These are phyloP conservation scores for Chymomyza amoena DNA, from an alignment of 2,888 invertebrate species.

Conservation along the genomic window DNA sequence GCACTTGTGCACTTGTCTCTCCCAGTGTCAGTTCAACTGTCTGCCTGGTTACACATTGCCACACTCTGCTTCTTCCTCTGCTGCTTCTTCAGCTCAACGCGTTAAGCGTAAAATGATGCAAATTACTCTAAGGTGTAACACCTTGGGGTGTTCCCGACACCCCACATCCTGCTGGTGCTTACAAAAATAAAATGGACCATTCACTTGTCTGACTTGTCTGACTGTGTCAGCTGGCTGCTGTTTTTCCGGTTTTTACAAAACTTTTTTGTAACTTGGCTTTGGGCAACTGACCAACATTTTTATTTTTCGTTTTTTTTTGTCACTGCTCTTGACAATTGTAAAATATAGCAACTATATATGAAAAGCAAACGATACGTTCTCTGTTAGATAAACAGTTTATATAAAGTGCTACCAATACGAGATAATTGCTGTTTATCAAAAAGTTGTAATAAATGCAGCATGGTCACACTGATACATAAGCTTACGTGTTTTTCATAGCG, in stretches of 20 bases:
- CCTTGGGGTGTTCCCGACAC: constrained; percentile 29
- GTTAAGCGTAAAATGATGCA: constrained; percentile 64
- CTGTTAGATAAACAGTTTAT: no score
- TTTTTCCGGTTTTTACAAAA: background rate
- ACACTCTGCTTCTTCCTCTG: background rate
- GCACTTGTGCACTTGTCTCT: constrained; percentile 14
- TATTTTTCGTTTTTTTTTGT: background rate
- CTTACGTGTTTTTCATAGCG: no score
- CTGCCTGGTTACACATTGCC: constrained; percentile 12
- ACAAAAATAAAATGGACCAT: background rate
- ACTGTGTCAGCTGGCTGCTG: background rate
- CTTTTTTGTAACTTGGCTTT: background rate
- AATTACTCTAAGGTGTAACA: constrained; percentile 55
- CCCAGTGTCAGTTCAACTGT: constrained; percentile 38
- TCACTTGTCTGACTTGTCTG: background rate
- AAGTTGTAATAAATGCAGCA: no score
- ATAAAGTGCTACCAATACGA: no score
- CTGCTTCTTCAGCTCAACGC: constrained; percentile 27
- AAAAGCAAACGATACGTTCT: no score
- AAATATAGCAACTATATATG: no score
- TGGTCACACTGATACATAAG: no score
- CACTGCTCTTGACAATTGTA: background rate
- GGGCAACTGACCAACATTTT: background rate
- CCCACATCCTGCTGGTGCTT: background rate
- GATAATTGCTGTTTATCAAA: no score